Percentiles rank a stretch among this genome's conserved stretches.
phyloP scores from a whole-genome alignment of 2,888 invertebrate species.

The Acholoe squamosa region DNA sequence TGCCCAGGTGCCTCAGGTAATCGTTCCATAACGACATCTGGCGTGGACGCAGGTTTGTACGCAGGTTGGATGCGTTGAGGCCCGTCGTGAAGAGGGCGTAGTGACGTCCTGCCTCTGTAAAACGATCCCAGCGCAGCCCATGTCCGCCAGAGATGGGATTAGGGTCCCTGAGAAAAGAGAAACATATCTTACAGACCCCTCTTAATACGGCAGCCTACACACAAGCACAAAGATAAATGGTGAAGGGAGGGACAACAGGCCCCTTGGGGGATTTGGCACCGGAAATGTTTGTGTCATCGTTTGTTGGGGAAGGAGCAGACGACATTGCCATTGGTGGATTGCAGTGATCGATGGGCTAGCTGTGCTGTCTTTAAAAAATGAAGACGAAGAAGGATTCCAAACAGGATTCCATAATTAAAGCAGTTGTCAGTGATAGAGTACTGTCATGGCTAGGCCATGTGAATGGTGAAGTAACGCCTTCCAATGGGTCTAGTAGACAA shows the following conservation, averaged over 20 bases:
- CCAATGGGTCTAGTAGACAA: too few species aligned
- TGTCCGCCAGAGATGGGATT: conserved; percentile 54
- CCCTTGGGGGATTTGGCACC: neutral
- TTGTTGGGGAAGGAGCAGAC: neutral
- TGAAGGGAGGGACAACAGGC: neutral
- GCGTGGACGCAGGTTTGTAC: conserved; percentile 58
- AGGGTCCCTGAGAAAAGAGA: conserved; percentile 48
- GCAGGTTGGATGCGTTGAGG: conserved; percentile 28
- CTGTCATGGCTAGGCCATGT: neutral
- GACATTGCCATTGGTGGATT: neutral
- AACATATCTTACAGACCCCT: neutral
- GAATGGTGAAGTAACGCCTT: too few species aligned
- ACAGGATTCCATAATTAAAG: conserved; percentile 1
- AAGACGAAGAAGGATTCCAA: conserved; percentile 1
- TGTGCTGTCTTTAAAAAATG: neutral
- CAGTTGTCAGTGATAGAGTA: conserved; percentile 2
- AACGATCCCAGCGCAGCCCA: conserved; percentile 62
- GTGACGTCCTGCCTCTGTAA: conserved; percentile 47
- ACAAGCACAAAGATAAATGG: neutral
- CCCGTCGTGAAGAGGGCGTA: conserved; percentile 54
- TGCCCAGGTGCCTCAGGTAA: conserved; percentile 61
- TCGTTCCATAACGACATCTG: conserved; percentile 67
- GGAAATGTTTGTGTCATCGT: neutral
- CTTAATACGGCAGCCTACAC: neutral
- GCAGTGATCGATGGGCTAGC: neutral